Conservation (phyloP, 2,888 invertebrate genomes). For the Trichogramma evanescens region DNA sequence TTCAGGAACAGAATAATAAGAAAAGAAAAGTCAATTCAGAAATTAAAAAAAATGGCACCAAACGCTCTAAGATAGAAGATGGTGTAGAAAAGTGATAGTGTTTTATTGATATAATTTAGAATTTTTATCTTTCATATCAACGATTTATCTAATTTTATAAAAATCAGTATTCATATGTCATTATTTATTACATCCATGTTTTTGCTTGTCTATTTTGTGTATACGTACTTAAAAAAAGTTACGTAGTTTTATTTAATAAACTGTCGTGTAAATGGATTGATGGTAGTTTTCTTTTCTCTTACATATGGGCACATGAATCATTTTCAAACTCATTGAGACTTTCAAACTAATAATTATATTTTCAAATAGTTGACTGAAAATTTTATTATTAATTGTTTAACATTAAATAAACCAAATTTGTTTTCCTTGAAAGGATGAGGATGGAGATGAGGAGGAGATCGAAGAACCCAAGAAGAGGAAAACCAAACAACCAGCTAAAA, state of each 20-base stretch:
- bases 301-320: conserved; percentile 15
- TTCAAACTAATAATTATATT: conserved; percentile 21
- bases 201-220: conserved; percentile 1
- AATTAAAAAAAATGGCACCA: conserved; percentile 47
- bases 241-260: conserved; percentile 37
- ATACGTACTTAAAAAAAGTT: not conserved
- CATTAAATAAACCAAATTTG: not conserved
- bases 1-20: conserved; percentile 45
- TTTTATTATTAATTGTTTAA: conserved; percentile 1
- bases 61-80: conserved; percentile 45
- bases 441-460: conserved; percentile 64
- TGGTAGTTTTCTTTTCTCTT: conserved; percentile 17
- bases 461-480: conserved; percentile 75
- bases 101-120: conserved; percentile 13
- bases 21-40: conserved; percentile 45
- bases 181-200: not conserved
- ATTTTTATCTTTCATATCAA: conserved; percentile 6
- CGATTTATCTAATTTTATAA: not conserved
- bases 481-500: conserved; percentile 66
- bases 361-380: not conserved
- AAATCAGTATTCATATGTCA: conserved; percentile 12
- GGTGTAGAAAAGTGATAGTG: conserved; percentile 44
- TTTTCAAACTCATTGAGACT: conserved; percentile 34
- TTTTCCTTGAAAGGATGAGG: conserved; percentile 40
- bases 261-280: conserved; percentile 28